phyloP scores from a whole-genome alignment of 2,113 vertebrate genomes.

The Pitta sordida region DNA sequence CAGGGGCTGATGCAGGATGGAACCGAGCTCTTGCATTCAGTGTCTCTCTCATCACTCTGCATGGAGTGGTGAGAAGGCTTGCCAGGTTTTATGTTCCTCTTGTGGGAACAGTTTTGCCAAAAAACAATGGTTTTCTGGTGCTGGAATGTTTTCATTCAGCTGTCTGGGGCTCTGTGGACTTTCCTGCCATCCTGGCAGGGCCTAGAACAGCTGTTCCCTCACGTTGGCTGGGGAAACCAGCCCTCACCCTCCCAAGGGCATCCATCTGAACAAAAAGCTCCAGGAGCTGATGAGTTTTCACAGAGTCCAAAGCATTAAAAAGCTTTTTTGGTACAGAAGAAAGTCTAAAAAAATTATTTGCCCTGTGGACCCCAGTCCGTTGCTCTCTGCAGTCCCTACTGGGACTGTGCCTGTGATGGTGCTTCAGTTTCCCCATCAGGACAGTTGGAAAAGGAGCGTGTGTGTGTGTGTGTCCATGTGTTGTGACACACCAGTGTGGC shows the following conservation, averaged over 20 bases:
- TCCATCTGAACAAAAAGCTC: background rate
- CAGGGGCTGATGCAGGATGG: background rate
- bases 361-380: background rate
- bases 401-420: accelerated
- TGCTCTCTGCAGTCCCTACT: background rate
- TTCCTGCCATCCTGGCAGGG: background rate
- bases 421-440: background rate
- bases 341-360: background rate
- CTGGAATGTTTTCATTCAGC: background rate
- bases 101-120: background rate
- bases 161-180: background rate
- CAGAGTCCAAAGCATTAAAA: background rate
- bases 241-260: background rate
- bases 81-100: background rate
- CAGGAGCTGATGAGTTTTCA: background rate
- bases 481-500: background rate
- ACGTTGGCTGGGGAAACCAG: accelerated
- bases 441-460: background rate
- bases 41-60: background rate
- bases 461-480: background rate
- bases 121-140: accelerated
- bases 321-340: background rate
- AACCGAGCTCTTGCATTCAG: background rate
- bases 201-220: background rate
- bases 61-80: background rate